phyloP scores from a whole-genome alignment of 2,888 invertebrate genomes.

The Sesia bembeciformis region DNA sequence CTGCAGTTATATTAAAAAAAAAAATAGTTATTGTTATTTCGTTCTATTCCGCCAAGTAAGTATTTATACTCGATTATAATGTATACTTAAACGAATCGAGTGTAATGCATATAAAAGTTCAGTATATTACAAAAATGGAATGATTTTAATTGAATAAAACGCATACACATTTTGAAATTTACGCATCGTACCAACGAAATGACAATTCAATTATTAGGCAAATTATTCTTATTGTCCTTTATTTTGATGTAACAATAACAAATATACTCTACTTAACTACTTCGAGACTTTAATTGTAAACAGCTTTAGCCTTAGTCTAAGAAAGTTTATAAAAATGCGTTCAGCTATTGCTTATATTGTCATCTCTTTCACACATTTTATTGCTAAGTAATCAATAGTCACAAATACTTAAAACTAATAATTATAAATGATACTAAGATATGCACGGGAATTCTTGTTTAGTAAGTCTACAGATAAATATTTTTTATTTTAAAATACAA shows the following conservation, averaged over 20 bases:
- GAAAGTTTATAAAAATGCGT: not conserved
- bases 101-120: too few relatives aligned
- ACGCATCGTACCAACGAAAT: not conserved
- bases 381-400: slow-evolving; percentile 10
- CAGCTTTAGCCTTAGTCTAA: not conserved
- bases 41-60: too few relatives aligned
- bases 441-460: not conserved
- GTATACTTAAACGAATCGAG: too few relatives aligned
- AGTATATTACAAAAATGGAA: too few relatives aligned
- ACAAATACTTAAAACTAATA: slow-evolving; percentile 21
- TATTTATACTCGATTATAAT: too few relatives aligned
- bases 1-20: too few relatives aligned
- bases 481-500: not conserved
- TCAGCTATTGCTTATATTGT: not conserved
- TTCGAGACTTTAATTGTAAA: not conserved
- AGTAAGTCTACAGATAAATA: not conserved
- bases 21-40: too few relatives aligned
- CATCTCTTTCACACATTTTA: not conserved
- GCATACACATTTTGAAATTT: too few relatives aligned
- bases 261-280: not conserved
- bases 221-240: not conserved
- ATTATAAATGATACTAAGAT: slow-evolving; percentile 13
- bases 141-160: too few relatives aligned
- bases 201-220: not conserved
- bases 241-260: too few relatives aligned